These are phyloP conservation scores for Gymnopithys bicolor DNA, from an alignment of 2,797 vertebrate genomes.

Conservation along the genomic window DNA sequence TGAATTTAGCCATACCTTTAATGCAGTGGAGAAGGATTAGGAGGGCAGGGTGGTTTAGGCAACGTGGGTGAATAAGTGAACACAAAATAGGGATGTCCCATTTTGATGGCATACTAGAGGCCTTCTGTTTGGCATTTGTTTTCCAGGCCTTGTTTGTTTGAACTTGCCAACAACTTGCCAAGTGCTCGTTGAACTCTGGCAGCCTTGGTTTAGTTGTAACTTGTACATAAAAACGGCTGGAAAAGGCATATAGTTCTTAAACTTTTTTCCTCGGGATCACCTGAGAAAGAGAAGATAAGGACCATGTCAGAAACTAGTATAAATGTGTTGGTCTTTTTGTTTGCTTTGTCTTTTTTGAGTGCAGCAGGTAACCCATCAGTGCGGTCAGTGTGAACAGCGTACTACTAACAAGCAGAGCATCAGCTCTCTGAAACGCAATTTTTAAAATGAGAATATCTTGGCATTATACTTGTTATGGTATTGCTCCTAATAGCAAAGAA, in stretches of 20 bases:
- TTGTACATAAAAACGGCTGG: not conserved
- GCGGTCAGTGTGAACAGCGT: not conserved
- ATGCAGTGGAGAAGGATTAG: not conserved
- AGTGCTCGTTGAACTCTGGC: not conserved
- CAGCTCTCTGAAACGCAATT: not conserved
- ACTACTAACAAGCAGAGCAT: not conserved
- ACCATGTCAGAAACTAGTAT: not conserved
- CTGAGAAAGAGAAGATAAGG: not conserved
- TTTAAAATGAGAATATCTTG: not conserved
- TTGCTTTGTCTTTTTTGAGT: not conserved
- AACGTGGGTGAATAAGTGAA: not conserved
- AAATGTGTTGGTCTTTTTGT: not conserved
- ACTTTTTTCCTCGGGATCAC: not conserved
- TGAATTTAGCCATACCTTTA: not conserved
- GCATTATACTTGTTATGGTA: not conserved
- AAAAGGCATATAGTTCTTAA: not conserved
- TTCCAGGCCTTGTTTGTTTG: not conserved
- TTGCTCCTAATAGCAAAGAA: not conserved
- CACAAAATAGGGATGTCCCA: not conserved
- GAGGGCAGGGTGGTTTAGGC: not conserved
- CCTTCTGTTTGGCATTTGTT: not conserved
- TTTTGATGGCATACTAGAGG: not conserved
- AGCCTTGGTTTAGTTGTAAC: not conserved
- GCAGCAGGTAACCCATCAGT: not conserved
- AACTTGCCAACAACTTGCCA: not conserved